Conservation (phyloP, 1,140 invertebrate species). For the Drosophila nebulosa region DNA sequence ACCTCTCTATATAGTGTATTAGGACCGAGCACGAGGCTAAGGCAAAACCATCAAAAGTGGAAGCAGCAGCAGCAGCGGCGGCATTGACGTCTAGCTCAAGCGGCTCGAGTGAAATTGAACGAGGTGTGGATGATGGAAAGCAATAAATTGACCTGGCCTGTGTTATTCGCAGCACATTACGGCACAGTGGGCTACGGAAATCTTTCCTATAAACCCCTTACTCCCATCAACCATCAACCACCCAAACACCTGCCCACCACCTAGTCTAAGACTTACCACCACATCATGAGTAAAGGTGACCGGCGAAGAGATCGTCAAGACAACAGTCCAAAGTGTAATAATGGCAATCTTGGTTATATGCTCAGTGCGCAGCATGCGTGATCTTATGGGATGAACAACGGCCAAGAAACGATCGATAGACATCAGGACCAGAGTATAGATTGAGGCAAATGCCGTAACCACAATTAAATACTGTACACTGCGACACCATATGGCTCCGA, state of each 20-base stretch:
- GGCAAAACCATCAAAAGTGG: too few species aligned
- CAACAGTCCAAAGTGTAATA: slow-evolving; percentile 89
- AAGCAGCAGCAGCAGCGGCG: too few species aligned
- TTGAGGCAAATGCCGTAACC: slow-evolving; percentile 95
- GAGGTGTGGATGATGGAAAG: slow-evolving; percentile 76
- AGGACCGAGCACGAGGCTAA: slow-evolving; percentile 12
- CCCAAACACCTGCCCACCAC: neutral
- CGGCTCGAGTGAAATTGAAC: slow-evolving; percentile 50
- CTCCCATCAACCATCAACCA: neutral
- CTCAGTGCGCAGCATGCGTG: slow-evolving; percentile 90
- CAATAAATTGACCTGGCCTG: slow-evolving; percentile 70
- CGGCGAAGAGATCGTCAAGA: slow-evolving; percentile 88
- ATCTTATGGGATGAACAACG: slow-evolving; percentile 95
- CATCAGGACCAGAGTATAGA: slow-evolving; percentile 98
- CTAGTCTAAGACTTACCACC: slow-evolving; percentile 65
- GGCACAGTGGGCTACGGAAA: slow-evolving; percentile 48
- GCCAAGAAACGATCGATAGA: slow-evolving; percentile 96
- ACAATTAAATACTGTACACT: slow-evolving; percentile 89
- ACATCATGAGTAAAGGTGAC: slow-evolving; percentile 89
- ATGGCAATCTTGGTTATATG: slow-evolving; percentile 90
- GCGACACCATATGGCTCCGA: slow-evolving; percentile 94
- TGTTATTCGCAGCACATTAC: slow-evolving; percentile 69
- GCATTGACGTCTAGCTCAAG: slow-evolving; percentile 38
- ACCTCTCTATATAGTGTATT: neutral
- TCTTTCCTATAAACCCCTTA: neutral